Evolutionary conservation across 2,113 vertebrate species (phyloP), one percentile per base, ranked within the genome.

Genomic region (Syrmaticus mikado): DNA sequence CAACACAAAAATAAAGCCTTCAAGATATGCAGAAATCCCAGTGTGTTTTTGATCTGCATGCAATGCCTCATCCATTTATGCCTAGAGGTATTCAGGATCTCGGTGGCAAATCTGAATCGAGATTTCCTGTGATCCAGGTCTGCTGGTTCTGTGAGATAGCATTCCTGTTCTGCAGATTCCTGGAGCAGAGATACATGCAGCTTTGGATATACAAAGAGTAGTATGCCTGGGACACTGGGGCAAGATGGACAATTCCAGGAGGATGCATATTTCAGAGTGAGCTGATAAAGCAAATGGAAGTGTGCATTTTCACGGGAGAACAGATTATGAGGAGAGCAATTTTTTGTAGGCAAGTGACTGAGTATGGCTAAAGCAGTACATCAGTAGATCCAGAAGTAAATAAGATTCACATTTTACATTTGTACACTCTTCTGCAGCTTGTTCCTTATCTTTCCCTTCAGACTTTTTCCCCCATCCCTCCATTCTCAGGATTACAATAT

Each of bases 171-270:
- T 10, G 21, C 20, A 74, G 20, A 2, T 21, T 55, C 5, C 13
- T 4, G 0, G 6, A 21, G n/a, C 40, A 82, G 71, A 76, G 32
- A 24, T 34, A 22, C 7, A 6, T 0, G 3, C 9, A 70, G 13
- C 10, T 84, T 52, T 53, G 46, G 27, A 30, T 46, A 24, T 17
- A 25, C 25, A 30, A 20, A 53, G 38, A 46, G n/a, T 0, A 1
- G 11, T 17, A 14, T 5, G 9, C 12, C 36, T 50, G 68, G 22
- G 40, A 32, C 34, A 60, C 16, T 13, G 18, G 7, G 18, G 21
- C 0, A 1, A 60, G 45, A 20, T 3, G 48, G 19, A 76, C 18
- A 19, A 2, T 64, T 34, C 32, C 36, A 60, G 48, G 14, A 36
- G 4, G 11, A 72, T 30, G 8, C 0, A 1, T 30, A 43, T 48